Percentiles rank a stretch among this genome's conserved stretches.
Conservation (phyloP, 2,888 invertebrate species). For the Enchytraeus crypticus region DNA sequence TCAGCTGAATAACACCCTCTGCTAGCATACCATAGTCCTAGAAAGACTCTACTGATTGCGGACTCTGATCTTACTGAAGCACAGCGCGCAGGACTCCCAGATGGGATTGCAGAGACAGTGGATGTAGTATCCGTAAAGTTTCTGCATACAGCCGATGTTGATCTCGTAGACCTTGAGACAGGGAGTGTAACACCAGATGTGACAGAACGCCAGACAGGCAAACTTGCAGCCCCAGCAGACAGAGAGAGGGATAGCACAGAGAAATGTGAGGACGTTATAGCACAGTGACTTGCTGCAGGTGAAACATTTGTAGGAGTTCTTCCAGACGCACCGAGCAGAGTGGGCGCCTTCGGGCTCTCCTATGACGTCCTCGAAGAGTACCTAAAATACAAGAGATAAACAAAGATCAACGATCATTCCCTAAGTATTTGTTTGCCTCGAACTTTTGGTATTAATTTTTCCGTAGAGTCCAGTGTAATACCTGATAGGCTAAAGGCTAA, state of each 20-base stretch:
- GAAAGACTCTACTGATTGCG: background rate
- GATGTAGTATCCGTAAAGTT: slow-evolving; percentile 55
- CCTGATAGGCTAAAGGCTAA: too few relatives aligned
- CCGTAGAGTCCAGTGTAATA: too few relatives aligned
- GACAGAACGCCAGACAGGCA: slow-evolving; percentile 53
- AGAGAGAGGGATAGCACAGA: slow-evolving; percentile 61
- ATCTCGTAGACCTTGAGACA: slow-evolving; percentile 61
- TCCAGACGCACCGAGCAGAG: slow-evolving; percentile 61
- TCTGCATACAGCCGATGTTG: slow-evolving; percentile 58
- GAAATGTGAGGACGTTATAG: slow-evolving; percentile 60
- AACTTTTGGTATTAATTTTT: too few relatives aligned
- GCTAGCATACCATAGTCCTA: too few relatives aligned
- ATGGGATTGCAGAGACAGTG: slow-evolving; percentile 57
- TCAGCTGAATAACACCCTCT: too few relatives aligned
- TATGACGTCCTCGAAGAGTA: slow-evolving; percentile 29
- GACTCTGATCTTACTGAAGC: slow-evolving; percentile 46
- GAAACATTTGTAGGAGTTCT: slow-evolving; percentile 60
- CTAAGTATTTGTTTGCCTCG: too few relatives aligned
- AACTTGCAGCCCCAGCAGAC: slow-evolving; percentile 51
- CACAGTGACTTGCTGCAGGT: slow-evolving; percentile 59
- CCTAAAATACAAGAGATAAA: too few relatives aligned
- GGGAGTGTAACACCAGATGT: slow-evolving; percentile 66
- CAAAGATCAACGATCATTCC: too few relatives aligned
- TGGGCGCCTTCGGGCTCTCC: slow-evolving; percentile 31
- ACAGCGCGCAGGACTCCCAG: slow-evolving; percentile 57